These are phyloP conservation scores for Sebastes goodei DNA, from an alignment of 2,797 vertebrate species.

Conservation along the genomic window DNA sequence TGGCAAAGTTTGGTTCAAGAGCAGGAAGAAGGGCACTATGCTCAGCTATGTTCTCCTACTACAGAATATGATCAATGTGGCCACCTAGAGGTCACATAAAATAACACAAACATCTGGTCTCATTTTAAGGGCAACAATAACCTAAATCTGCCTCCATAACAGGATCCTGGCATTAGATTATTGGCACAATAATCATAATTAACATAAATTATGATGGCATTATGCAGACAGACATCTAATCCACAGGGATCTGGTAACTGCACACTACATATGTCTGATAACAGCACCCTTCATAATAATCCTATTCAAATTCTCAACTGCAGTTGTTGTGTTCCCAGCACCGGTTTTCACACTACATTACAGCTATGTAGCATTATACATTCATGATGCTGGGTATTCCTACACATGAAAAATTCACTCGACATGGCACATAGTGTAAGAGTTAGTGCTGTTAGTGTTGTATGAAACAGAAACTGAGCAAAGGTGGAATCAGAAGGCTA, in stretches of 20 bases:
- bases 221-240: slow-evolving; percentile 65
- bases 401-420: neutral
- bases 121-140: slow-evolving; percentile 55
- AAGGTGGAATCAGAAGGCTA: neutral
- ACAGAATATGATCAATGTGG: slow-evolving; percentile 51
- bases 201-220: slow-evolving; percentile 69
- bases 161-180: slow-evolving; percentile 63
- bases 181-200: slow-evolving; percentile 67
- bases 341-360: slow-evolving; percentile 34
- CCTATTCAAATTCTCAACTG: slow-evolving; percentile 36
- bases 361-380: slow-evolving; percentile 3
- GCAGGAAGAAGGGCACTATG: neutral
- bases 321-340: slow-evolving; percentile 54
- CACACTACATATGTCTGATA: slow-evolving; percentile 54
- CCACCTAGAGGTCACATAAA: slow-evolving; percentile 68
- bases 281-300: slow-evolving; percentile 56
- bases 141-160: slow-evolving; percentile 58
- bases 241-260: slow-evolving; percentile 54
- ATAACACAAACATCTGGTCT: slow-evolving; percentile 48
- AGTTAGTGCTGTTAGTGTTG: neutral
- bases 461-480: neutral
- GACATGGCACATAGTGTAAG: neutral
- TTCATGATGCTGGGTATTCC: slow-evolving; percentile 17
- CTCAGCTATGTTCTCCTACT: neutral
- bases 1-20: slow-evolving; percentile 7